These are phyloP conservation scores for Choreutis nemorana DNA, from an alignment of 2,888 invertebrate genomes.

Conservation along the genomic window DNA sequence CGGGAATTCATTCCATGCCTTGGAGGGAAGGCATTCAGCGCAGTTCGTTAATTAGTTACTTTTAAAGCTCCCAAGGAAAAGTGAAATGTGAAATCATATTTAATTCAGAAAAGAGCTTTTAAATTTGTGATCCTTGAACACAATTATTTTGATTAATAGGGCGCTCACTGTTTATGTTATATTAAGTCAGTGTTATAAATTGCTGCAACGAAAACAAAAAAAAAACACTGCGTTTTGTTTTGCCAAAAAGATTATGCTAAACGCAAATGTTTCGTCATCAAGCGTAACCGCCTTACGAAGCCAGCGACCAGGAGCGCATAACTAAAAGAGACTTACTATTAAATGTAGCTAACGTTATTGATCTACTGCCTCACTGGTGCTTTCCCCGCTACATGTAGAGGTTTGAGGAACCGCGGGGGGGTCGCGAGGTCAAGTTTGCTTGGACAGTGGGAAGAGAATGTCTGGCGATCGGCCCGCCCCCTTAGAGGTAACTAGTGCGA, in stretches of 20 bases:
- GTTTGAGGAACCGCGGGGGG: slow-evolving; percentile 23
- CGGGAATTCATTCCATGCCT: slow-evolving; percentile 1
- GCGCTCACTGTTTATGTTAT: too few relatives aligned
- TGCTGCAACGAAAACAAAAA: too few relatives aligned
- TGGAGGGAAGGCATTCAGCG: slow-evolving; percentile 2
- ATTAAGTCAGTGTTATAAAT: too few relatives aligned
- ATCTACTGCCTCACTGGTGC: slow-evolving; percentile 22
- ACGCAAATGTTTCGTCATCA: too few relatives aligned
- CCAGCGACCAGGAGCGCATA: slow-evolving; percentile 43
- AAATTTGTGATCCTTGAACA: too few relatives aligned
- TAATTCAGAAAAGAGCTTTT: too few relatives aligned
- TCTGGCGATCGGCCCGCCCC: slow-evolving; percentile 54
- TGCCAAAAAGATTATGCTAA: too few relatives aligned
- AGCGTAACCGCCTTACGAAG: slow-evolving; percentile 25
- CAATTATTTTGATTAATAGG: too few relatives aligned
- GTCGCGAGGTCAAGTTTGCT: slow-evolving; percentile 42
- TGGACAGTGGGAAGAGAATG: slow-evolving; percentile 54
- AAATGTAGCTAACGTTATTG: slow-evolving; percentile 26
- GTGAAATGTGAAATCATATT: too few relatives aligned
- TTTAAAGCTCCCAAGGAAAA: too few relatives aligned
- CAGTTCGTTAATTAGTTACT: too few relatives aligned
- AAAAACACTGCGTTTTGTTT: too few relatives aligned
- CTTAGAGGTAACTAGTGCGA: slow-evolving; percentile 43
- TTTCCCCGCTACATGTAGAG: slow-evolving; percentile 23
- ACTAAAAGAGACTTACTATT: slow-evolving; percentile 24